Conservation (phyloP, 2,888 invertebrate species). For the Calameuta filiformis region DNA sequence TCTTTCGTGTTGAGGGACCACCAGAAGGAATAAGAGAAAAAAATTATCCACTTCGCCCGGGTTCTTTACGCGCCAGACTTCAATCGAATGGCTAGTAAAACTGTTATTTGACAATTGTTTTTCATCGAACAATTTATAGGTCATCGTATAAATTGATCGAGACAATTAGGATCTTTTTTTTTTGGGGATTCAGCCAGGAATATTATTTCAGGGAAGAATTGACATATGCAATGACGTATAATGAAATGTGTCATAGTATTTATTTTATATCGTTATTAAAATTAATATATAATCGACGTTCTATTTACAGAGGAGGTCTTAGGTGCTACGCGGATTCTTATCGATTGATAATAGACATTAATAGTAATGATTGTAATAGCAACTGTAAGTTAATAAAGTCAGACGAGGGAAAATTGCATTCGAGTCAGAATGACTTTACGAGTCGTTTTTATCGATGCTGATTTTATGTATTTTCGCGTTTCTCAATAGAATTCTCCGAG, state of each 20-base stretch:
- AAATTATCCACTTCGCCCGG: not conserved
- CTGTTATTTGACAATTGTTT: not conserved
- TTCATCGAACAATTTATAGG: not conserved
- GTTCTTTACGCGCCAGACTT: not conserved
- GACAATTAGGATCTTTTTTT: not conserved
- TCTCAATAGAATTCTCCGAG: slow-evolving; percentile 3
- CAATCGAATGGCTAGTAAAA: not conserved
- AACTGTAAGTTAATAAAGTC: slow-evolving; percentile 31
- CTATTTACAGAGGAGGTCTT: slow-evolving; percentile 52
- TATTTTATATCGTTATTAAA: slow-evolving; percentile 55
- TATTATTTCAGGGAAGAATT: not conserved
- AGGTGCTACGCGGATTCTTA: slow-evolving; percentile 30
- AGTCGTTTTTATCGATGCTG: not conserved
- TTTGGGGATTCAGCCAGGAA: no score
- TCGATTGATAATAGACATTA: slow-evolving; percentile 21
- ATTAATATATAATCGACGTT: slow-evolving; percentile 57
- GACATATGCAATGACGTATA: not conserved
- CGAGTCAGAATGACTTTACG: not conserved
- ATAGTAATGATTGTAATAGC: slow-evolving; percentile 27
- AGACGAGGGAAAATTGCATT: slow-evolving; percentile 20
- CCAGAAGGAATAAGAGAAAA: not conserved
- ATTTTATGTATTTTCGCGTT: not conserved
- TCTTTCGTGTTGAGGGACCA: not conserved
- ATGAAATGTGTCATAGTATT: slow-evolving; percentile 20
- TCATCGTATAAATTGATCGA: not conserved